Evolutionary conservation across 2,113 vertebrate species (phyloP).

Genomic region (Paradoxurus hermaphroditus): DNA sequence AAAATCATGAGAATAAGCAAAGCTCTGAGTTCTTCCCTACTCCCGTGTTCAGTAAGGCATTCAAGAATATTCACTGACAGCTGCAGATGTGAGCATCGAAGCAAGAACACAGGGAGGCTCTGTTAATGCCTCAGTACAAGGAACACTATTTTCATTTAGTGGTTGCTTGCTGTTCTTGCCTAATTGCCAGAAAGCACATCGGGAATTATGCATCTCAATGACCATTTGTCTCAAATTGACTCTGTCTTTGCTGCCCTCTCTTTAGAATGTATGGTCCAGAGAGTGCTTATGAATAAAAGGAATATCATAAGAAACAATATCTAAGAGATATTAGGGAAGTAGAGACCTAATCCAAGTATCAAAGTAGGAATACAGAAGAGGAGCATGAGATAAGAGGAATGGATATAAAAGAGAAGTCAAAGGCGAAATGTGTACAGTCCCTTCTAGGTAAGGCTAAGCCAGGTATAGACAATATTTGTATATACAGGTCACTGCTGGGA

Average conservation of each 20-base stretch:
- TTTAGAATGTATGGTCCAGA: neutral
- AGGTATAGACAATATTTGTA: neutral
- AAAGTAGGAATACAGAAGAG: neutral
- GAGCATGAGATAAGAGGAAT: neutral
- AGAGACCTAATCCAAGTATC: neutral
- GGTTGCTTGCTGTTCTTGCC: neutral
- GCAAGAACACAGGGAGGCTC: neutral
- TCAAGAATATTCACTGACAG: neutral
- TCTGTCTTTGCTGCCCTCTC: neutral
- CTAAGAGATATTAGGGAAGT: neutral
- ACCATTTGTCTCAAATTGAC: neutral
- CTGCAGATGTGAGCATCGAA: neutral
- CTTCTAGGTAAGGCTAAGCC: neutral
- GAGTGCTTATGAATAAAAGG: neutral
- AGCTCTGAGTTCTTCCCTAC: neutral
- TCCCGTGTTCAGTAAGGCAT: neutral
- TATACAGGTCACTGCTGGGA: neutral
- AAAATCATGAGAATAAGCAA: neutral
- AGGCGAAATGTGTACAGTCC: neutral
- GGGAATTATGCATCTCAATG: neutral
- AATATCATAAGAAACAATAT: neutral
- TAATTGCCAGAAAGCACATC: constrained; percentile 4
- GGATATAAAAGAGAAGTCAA: neutral
- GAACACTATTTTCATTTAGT: constrained; percentile 48
- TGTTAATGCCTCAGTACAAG: constrained; percentile 29